Percentiles rank a stretch among this genome's conserved stretches.
Conservation (phyloP, 1,140 invertebrate species). For the Tachypleus tridentatus region DNA sequence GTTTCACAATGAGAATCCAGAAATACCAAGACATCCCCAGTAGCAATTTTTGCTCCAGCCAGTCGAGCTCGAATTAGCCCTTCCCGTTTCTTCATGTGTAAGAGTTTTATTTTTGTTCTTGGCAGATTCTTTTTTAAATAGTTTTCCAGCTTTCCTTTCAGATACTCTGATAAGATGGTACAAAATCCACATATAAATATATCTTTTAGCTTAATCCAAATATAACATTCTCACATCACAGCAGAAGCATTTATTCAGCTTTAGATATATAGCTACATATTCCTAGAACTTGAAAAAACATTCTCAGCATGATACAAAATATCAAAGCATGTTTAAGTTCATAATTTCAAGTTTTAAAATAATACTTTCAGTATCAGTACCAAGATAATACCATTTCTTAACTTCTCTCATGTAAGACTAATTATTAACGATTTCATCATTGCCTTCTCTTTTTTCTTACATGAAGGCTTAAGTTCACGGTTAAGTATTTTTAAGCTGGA, state of each 20-base stretch:
- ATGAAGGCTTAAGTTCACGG: too few species aligned
- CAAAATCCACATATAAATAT: too few species aligned
- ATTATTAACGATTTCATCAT: too few species aligned
- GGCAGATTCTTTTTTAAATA: slow-evolving; percentile 45
- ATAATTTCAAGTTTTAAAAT: too few species aligned
- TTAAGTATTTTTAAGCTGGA: too few species aligned
- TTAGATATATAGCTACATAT: slow-evolving; percentile 4
- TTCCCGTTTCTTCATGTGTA: slow-evolving; percentile 56
- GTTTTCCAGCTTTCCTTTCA: slow-evolving; percentile 59
- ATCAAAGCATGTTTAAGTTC: too few species aligned
- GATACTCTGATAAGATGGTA: slow-evolving; percentile 41
- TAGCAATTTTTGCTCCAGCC: slow-evolving; percentile 59
- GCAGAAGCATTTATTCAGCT: background rate
- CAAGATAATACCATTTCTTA: too few species aligned
- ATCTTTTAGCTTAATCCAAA: background rate
- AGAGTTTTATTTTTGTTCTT: slow-evolving; percentile 52
- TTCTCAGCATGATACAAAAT: background rate
- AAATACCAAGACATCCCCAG: slow-evolving; percentile 77
- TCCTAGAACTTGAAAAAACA: background rate
- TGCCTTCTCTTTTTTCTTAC: too few species aligned
- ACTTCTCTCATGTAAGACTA: too few species aligned
- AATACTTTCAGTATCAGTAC: too few species aligned
- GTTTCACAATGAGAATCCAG: slow-evolving; percentile 90
- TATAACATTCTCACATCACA: background rate
- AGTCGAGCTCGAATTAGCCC: slow-evolving; percentile 77